phyloP scores from a whole-genome alignment of 1,140 invertebrate species.

The Sweltsa coloradensis region DNA sequence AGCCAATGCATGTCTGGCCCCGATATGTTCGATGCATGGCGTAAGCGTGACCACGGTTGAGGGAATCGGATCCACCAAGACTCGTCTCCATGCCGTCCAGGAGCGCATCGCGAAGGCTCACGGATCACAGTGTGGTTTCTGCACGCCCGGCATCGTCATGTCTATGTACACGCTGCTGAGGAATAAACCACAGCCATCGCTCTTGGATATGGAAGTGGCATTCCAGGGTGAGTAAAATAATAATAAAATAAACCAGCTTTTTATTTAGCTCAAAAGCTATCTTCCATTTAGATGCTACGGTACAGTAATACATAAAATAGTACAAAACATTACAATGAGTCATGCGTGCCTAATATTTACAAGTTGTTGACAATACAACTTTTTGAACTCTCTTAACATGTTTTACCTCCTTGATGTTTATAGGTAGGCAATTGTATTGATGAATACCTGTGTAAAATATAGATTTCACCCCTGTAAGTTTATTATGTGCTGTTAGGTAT shows the following conservation, averaged over 20 bases:
- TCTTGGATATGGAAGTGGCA: slow-evolving; percentile 65
- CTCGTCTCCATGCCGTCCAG: slow-evolving; percentile 66
- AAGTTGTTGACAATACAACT: too few relatives aligned
- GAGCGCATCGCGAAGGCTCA: slow-evolving; percentile 76
- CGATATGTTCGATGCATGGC: slow-evolving; percentile 72
- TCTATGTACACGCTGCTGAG: slow-evolving; percentile 75
- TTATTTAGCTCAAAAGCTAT: too few relatives aligned
- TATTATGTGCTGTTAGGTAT: too few relatives aligned
- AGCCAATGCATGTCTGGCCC: slow-evolving; percentile 79
- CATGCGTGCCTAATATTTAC: too few relatives aligned
- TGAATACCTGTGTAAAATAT: too few relatives aligned
- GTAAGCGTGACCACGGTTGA: slow-evolving; percentile 80
- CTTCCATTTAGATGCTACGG: background rate
- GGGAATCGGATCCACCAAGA: slow-evolving; percentile 63
- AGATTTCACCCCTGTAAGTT: too few relatives aligned
- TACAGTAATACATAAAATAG: background rate
- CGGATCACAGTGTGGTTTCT: slow-evolving; percentile 85
- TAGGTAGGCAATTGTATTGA: too few relatives aligned
- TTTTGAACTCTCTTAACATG: too few relatives aligned
- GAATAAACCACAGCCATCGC: slow-evolving; percentile 39
- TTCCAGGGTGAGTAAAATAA: slow-evolving; percentile 48
- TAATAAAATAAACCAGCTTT: background rate
- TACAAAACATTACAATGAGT: background rate
- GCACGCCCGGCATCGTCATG: slow-evolving; percentile 88
- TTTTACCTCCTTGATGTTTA: too few relatives aligned